These are phyloP conservation scores for Aleiodes testaceus DNA, from an alignment of 2,888 invertebrate species.

Conservation along the genomic window DNA sequence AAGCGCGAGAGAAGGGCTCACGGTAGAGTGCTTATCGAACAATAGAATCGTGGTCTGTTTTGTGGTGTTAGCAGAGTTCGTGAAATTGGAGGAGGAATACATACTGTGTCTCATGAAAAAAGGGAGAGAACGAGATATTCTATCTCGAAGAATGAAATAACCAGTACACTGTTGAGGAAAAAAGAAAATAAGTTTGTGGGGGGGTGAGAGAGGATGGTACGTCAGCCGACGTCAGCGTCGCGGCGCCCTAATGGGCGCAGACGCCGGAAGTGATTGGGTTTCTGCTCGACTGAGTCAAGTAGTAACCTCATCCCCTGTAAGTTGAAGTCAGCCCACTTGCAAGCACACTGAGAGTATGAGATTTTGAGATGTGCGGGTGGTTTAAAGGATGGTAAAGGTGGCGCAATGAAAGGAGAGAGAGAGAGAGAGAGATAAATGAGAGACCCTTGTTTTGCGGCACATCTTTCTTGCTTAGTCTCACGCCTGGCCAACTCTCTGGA, in stretches of 20 bases:
- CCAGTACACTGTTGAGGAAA: slow-evolving; percentile 40
- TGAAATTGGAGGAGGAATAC: slow-evolving; percentile 38
- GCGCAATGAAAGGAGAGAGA: slow-evolving; percentile 32
- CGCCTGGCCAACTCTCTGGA: slow-evolving; percentile 67
- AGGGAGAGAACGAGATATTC: slow-evolving; percentile 30
- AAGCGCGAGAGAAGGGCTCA: slow-evolving; percentile 54
- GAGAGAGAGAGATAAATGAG: slow-evolving; percentile 53
- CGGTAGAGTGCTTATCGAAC: slow-evolving; percentile 68
- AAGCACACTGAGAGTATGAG: slow-evolving; percentile 18
- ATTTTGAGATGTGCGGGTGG: slow-evolving; percentile 45
- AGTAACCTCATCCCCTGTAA: slow-evolving; percentile 51
- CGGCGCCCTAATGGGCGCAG: slow-evolving; percentile 76
- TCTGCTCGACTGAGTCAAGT: slow-evolving; percentile 74
- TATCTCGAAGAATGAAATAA: slow-evolving; percentile 48
- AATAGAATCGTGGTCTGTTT: slow-evolving; percentile 70
- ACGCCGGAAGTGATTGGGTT: slow-evolving; percentile 79
- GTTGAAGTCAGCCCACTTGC: slow-evolving; percentile 18
- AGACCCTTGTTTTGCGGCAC: slow-evolving; percentile 68
- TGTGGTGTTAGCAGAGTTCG: slow-evolving; percentile 56
- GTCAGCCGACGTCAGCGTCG: slow-evolving; percentile 74
- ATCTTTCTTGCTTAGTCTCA: slow-evolving; percentile 71
- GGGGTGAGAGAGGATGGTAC: slow-evolving; percentile 62
- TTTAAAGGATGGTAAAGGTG: slow-evolving; percentile 43
- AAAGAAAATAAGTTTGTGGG: slow-evolving; percentile 47
- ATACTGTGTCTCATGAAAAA: slow-evolving; percentile 29